Evolutionary conservation across 2,113 vertebrate genomes (phyloP), one percentile per base, ranked within the genome.

Genomic region (Heterotis niloticus): DNA sequence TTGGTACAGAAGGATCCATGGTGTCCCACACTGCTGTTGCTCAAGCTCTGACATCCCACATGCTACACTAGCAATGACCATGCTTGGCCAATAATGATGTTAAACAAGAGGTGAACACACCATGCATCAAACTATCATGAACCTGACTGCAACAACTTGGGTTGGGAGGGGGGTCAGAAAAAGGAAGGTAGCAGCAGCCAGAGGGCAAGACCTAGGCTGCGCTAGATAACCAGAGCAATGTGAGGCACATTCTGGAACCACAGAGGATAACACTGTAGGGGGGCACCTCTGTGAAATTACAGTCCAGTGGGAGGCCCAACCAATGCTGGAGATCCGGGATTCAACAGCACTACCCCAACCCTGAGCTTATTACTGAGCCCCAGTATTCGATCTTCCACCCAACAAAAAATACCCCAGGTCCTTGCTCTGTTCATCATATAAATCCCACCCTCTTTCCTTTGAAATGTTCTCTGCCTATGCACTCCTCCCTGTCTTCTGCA

Each of bases 221-320:
- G 67, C 28, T 29, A 34, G 14, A 29, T 44, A 9, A 93, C 92
- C 88, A 87, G 76, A 0, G 84, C 34, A 89, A 92, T 92, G 89
- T 84, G 89, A 92, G 91, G 92, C 91, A 88, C 84, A 88, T 91
- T 93, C 92, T 89, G 94, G 93, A 94, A 92, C 92, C 92, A 92
- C 91, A 93, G 93, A 93, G 93, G 92, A 93, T 93, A 91, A 91
- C 92, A 89, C 92, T 87, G 88, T 86, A 87, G 91, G 92, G 91
- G 70, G 89, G 91, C 88, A 89, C 90, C 92, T 93, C 92, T 93
- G 91, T 90, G 89, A 44, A 87, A 90, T 88, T 88, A 89, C 91
- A 91, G 90, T 88, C 67, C 93, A 90, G 92, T 88, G 82, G 91
- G 79, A 88, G 90, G 82, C 85, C 84, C 90, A 87, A 84, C 87